A percentile compares a stretch with the other conserved stretches of the same genome.
phyloP scores from a whole-genome alignment of 2,113 vertebrate genomes.

The Phylloscopus whistleri region DNA sequence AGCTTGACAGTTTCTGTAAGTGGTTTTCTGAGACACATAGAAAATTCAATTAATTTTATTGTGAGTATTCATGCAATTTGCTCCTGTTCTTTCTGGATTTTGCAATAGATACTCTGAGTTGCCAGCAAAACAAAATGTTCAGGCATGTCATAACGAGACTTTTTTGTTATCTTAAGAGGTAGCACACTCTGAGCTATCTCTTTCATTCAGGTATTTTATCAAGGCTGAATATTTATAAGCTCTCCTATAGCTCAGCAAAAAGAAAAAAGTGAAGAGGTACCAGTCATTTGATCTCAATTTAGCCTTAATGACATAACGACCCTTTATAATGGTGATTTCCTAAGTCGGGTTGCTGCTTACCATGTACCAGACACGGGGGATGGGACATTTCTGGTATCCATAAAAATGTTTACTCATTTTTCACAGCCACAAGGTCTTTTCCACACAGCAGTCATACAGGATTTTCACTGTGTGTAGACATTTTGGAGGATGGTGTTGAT shows the following conservation, averaged over 20 bases:
- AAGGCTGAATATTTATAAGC: slow-evolving; percentile 4
- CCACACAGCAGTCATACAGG: not conserved
- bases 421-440: not conserved
- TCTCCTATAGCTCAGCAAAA: not conserved
- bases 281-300: not conserved
- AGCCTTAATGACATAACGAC: not conserved
- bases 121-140: not conserved
- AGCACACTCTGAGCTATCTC: not conserved
- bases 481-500: not conserved
- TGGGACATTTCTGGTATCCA: not conserved
- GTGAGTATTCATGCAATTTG: not conserved
- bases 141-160: not conserved
- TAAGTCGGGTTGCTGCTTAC: not conserved
- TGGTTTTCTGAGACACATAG: not conserved
- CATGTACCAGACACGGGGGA: not conserved
- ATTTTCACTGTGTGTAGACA: not conserved
- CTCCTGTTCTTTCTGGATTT: not conserved
- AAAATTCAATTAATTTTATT: not conserved
- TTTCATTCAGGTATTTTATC: slow-evolving; percentile 4
- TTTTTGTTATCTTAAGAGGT: not conserved
- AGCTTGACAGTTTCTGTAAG: not conserved
- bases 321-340: not conserved
- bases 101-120: not conserved
- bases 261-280: not conserved
- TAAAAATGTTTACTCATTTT: not conserved